Conservation (phyloP, 2,797 vertebrate genomes). For the Oceanodroma leucorhoa region DNA sequence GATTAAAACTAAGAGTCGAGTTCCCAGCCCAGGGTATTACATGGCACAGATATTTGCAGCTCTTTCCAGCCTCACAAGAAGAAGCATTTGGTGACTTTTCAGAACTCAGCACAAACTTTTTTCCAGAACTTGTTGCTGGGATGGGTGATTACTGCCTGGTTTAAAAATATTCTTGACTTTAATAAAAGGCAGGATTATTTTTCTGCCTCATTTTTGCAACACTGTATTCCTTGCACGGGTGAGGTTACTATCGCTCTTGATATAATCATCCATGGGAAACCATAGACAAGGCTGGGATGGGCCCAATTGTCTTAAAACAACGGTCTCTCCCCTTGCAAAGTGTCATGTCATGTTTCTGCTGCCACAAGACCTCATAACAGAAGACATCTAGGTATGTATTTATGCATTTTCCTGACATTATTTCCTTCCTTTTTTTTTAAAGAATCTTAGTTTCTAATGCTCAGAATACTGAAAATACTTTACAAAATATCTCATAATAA, state of each 20-base stretch:
- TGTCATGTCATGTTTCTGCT: not conserved
- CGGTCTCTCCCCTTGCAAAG: not conserved
- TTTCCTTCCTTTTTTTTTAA: not conserved
- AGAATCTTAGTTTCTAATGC: not conserved
- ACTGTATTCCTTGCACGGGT: not conserved
- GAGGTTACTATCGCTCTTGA: not conserved
- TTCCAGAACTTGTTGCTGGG: not conserved
- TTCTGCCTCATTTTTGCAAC: not conserved
- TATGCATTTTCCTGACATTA: not conserved
- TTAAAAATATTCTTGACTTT: not conserved
- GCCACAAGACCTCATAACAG: not conserved
- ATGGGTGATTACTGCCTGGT: not conserved
- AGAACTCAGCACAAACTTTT: not conserved
- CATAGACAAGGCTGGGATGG: not conserved
- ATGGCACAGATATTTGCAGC: not conserved
- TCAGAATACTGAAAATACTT: not conserved
- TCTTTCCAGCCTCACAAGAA: constrained; percentile 15
- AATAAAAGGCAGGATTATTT: not conserved
- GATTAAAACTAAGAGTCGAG: not conserved
- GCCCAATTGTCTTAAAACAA: not conserved
- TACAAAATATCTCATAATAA: not conserved
- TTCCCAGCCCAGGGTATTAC: not conserved
- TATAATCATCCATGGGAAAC: not conserved
- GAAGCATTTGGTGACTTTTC: constrained; percentile 29
- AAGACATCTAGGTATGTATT: not conserved